A percentile compares a stretch with the other conserved stretches of the same genome.
Evolutionary conservation across 2,797 vertebrate species (phyloP).

Genomic region (Melanotaenia boesemani): DNA sequence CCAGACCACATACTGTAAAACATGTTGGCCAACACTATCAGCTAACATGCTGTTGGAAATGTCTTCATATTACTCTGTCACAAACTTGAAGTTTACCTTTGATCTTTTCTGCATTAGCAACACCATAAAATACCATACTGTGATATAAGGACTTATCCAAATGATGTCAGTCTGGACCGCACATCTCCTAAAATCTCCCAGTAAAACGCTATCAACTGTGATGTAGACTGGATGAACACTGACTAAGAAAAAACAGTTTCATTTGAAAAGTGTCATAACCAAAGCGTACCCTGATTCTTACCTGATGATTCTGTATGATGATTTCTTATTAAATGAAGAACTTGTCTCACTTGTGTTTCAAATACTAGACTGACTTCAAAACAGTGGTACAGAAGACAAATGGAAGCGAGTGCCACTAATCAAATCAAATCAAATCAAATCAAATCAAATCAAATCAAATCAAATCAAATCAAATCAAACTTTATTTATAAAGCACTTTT

Average conservation of each 20-base stretch:
- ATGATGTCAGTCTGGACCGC: background rate
- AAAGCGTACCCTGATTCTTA: too few species aligned
- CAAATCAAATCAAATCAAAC: too few species aligned
- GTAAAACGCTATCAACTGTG: background rate
- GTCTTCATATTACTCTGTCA: background rate
- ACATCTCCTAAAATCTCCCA: background rate
- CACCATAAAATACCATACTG: background rate
- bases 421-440: too few species aligned
- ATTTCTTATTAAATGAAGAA: too few species aligned
- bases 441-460: too few species aligned
- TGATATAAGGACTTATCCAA: background rate
- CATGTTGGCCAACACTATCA: conserved; percentile 2
- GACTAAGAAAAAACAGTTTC: background rate
- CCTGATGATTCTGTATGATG: too few species aligned
- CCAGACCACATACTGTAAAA: conserved; percentile 47
- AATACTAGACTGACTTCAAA: too few species aligned
- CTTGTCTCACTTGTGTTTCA: too few species aligned
- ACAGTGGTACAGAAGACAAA: too few species aligned
- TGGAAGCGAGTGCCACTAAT: too few species aligned
- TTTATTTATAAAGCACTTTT: too few species aligned
- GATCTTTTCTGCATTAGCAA: background rate
- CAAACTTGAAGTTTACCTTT: background rate
- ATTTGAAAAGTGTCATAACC: background rate
- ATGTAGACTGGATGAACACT: background rate
- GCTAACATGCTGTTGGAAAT: background rate